Evolutionary conservation across 1,140 invertebrate species (phyloP).

Genomic region (Pomacea maculata): DNA sequence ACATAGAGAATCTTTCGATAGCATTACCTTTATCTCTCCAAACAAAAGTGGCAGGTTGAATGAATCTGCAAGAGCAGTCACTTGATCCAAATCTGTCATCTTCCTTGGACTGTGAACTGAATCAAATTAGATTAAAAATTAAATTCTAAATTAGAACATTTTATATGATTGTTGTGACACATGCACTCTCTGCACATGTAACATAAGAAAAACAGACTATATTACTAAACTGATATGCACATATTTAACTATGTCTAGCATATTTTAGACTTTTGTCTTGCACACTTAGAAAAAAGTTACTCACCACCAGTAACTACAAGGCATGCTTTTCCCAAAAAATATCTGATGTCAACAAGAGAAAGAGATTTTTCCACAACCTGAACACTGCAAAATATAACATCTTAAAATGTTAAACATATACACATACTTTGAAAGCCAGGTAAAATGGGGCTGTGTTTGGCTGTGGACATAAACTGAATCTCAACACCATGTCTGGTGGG

Average conservation of each 20-base stretch:
- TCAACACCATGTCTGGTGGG: neutral
- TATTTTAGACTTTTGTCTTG: neutral
- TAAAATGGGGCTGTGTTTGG: too few species aligned
- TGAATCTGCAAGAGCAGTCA: constrained; percentile 20
- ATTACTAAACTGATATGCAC: neutral
- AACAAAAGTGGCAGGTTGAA: constrained; percentile 23
- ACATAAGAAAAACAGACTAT: neutral
- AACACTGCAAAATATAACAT: constrained; percentile 14
- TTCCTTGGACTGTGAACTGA: constrained; percentile 17
- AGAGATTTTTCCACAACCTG: constrained; percentile 24
- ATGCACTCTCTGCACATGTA: neutral
- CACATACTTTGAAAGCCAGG: too few species aligned
- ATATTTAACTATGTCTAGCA: neutral
- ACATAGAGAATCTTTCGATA: neutral
- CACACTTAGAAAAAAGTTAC: neutral
- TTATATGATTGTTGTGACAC: neutral
- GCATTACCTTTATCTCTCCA: constrained; percentile 20
- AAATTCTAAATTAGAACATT: neutral
- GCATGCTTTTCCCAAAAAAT: constrained; percentile 25
- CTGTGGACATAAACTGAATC: neutral
- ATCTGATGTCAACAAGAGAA: constrained; percentile 17
- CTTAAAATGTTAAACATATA: neutral
- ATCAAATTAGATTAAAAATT: neutral
- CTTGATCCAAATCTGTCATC: constrained; percentile 23
- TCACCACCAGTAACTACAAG: constrained; percentile 21